Base-by-base conservation (phyloP, 2,888 invertebrate species). In the Catocala fraxini region DNA sequence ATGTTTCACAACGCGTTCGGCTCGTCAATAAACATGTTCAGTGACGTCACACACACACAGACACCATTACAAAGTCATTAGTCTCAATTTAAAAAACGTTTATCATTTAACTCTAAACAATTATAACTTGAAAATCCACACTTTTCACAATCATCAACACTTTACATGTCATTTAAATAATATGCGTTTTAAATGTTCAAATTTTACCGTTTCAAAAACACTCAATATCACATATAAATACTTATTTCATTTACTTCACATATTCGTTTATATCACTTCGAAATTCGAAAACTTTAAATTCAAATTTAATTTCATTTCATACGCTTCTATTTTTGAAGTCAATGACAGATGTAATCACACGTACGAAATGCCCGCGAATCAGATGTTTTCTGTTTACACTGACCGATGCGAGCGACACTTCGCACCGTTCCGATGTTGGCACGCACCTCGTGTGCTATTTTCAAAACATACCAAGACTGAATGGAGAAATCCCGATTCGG, bases 321-420 rank as follows among this genome's bases (percentile, higher is more conserved):
- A 25, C 25, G 35, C 35, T 39, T 39, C 35, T 7, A 39, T 39
- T 7, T 39, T 39, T 2, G 35, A 39, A 39, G 9, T 39, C 35
- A 39, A 39, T 39, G 7, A 39, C 35, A 42, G 7, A 15, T 15
- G 15, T 10, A 11, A 25, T 25, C 3, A 46, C 7, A 46, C 46
- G 46, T 46, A 12, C 15, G 35, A 52, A 51, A 45, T 48, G 43
- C 45, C 52, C 54, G 63, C 63, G 64, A 68, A 74, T 73, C 81
- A 84, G 65, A 80, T 83, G 83, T 82, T 81, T 82, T 82, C 49
- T 84, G 81, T 84, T 85, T 84, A 85, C 81, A 80, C 61, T 59
- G 65, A 41, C 54, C 49, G 52, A 45, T 51, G 47, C 56, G 52
- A 59, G 35, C 62, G 60, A 67, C 67, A 71, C 72, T 59, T 65